Percentiles rank a stretch among this genome's conserved stretches.
Conservation (phyloP, 1,140 invertebrate genomes). For the Drosophila albomicans region DNA sequence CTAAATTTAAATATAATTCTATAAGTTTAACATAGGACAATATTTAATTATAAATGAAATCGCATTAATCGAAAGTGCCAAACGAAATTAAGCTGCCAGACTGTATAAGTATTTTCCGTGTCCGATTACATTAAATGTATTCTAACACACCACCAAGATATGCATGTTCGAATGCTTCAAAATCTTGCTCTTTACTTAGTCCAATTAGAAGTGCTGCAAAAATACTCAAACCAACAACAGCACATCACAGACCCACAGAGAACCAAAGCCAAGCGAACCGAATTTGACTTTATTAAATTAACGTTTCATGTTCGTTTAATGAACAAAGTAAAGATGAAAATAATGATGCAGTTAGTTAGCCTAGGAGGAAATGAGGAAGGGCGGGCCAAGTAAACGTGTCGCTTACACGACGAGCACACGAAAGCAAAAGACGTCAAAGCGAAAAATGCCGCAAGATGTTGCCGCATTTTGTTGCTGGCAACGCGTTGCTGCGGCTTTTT, state of each 20-base stretch:
- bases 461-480: slow-evolving; percentile 51
- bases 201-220: slow-evolving; percentile 67
- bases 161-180: slow-evolving; percentile 33
- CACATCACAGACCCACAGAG: background rate
- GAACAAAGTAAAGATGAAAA: slow-evolving; percentile 81
- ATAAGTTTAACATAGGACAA: too few relatives aligned
- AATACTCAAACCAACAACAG: background rate
- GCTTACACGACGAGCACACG: slow-evolving; percentile 62
- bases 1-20: too few relatives aligned
- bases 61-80: too few relatives aligned
- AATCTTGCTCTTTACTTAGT: slow-evolving; percentile 34
- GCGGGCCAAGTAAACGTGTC: slow-evolving; percentile 62
- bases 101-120: too few relatives aligned
- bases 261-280: slow-evolving; percentile 37
- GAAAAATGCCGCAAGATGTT: slow-evolving; percentile 82
- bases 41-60: too few relatives aligned
- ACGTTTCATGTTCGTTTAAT: slow-evolving; percentile 84
- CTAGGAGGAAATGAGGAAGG: background rate
- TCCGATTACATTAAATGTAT: background rate
- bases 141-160: background rate
- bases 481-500: slow-evolving; percentile 65
- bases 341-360: slow-evolving; percentile 72
- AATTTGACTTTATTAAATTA: slow-evolving; percentile 82
- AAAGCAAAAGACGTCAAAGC: slow-evolving; percentile 77
- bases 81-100: too few relatives aligned